phyloP scores from a whole-genome alignment of 2,113 vertebrate species.

The Nibea albiflora region DNA sequence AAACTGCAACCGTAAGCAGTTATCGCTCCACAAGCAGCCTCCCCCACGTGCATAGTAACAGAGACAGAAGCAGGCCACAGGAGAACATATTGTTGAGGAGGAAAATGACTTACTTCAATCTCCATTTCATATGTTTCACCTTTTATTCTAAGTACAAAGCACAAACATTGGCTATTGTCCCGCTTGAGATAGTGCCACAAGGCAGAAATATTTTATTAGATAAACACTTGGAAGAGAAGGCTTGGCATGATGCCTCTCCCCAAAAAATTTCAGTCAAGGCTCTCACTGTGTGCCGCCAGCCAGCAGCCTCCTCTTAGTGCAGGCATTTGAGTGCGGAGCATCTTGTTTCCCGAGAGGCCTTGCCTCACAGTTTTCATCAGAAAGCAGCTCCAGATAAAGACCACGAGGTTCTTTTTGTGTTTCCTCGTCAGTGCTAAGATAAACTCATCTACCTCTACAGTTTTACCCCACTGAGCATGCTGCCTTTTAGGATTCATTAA shows the following conservation, averaged over 20 bases:
- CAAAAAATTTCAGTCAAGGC: conserved; percentile 61
- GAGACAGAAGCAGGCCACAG: conserved; percentile 34
- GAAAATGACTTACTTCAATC: conserved; percentile 57
- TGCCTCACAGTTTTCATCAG: conserved; percentile 49
- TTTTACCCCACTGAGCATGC: conserved; percentile 50
- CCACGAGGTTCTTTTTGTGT: conserved; percentile 56
- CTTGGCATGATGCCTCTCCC: conserved; percentile 67
- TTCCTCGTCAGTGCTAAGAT: conserved; percentile 46
- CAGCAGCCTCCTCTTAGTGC: conserved; percentile 53
- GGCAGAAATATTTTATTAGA: conserved; percentile 79
- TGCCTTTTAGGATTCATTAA: conserved; percentile 64
- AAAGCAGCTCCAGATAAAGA: conserved; percentile 66
- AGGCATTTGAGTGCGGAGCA: conserved; percentile 61
- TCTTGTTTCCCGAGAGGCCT: conserved; percentile 62
- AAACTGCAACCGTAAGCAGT: conserved; percentile 29
- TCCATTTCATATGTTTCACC: conserved; percentile 69
- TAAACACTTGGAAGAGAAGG: conserved; percentile 78
- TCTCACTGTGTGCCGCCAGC: conserved; percentile 63
- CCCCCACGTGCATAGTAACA: conserved; percentile 13
- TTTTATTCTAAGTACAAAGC: conserved; percentile 73
- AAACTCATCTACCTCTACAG: conserved; percentile 60
- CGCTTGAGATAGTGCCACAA: conserved; percentile 66
- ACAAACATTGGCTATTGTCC: conserved; percentile 74
- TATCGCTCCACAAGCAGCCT: conserved; percentile 6
- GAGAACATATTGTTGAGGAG: conserved; percentile 61